Percentiles rank a stretch among this genome's conserved stretches.
Conservation (phyloP, 2,888 invertebrate genomes). For the Caenorhabditis afra region DNA sequence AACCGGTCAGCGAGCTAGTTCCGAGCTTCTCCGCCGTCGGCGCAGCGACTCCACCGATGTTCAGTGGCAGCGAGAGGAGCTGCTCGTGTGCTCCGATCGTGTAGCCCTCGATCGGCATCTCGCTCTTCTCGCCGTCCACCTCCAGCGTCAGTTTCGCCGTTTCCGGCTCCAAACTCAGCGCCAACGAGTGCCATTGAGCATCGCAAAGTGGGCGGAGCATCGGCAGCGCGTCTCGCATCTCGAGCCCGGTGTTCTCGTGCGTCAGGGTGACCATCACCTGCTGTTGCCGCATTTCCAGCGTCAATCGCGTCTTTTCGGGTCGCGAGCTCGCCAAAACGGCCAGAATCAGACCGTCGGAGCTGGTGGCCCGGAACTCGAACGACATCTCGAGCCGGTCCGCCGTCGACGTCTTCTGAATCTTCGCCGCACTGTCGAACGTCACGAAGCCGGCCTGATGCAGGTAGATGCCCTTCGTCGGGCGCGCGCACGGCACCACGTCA, state of each 20-base stretch:
- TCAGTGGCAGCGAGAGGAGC: slow-evolving; percentile 65
- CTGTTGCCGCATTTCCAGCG: slow-evolving; percentile 47
- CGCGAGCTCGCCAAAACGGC: slow-evolving; percentile 54
- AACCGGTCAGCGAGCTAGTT: slow-evolving; percentile 66
- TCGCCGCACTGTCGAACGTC: slow-evolving; percentile 61
- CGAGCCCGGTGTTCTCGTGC: slow-evolving; percentile 34
- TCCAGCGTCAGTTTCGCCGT: slow-evolving; percentile 47
- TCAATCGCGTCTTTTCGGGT: slow-evolving; percentile 49
- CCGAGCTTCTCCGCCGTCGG: slow-evolving; percentile 49
- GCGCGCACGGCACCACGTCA: slow-evolving; percentile 73
- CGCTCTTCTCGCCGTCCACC: slow-evolving; percentile 31
- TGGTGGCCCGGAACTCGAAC: slow-evolving; percentile 57
- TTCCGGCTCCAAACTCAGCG: slow-evolving; percentile 53
- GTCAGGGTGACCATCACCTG: slow-evolving; percentile 51
- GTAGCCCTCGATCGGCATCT: slow-evolving; percentile 44
- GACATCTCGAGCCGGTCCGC: slow-evolving; percentile 35
- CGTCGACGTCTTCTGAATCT: slow-evolving; percentile 4
- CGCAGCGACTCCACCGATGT: slow-evolving; percentile 68
- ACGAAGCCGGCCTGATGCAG: slow-evolving; percentile 75
- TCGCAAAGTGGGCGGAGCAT: slow-evolving; percentile 67
- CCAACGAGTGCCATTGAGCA: slow-evolving; percentile 72
- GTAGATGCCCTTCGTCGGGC: slow-evolving; percentile 68
- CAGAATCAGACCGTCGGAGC: slow-evolving; percentile 58
- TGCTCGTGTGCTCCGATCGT: slow-evolving; percentile 51
- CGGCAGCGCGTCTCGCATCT: slow-evolving; percentile 55